Percentiles rank a stretch among this genome's conserved stretches.
Conservation (phyloP, 2,797 vertebrate genomes). For the Halcyon badia region DNA sequence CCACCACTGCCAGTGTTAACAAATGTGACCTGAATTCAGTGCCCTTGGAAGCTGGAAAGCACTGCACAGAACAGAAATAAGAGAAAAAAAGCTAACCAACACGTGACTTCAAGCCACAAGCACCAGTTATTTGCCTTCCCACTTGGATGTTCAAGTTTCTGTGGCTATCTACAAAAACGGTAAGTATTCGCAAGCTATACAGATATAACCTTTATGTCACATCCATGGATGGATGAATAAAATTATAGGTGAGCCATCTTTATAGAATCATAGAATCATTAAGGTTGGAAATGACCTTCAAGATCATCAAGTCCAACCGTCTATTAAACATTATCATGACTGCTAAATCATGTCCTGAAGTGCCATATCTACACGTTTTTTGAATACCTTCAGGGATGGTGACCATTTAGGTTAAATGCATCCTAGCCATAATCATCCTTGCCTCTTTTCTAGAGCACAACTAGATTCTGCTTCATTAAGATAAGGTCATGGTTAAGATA, state of each 20-base stretch:
- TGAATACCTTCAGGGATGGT: too few species aligned
- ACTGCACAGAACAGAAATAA: not conserved
- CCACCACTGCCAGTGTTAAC: not conserved
- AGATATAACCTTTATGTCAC: not conserved
- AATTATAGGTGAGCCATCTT: not conserved
- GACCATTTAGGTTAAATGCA: not conserved
- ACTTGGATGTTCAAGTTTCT: not conserved
- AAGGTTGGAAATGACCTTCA: too few species aligned
- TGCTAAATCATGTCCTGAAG: too few species aligned
- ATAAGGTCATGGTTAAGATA: not conserved
- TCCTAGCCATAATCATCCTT: not conserved
- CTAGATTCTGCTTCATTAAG: not conserved
- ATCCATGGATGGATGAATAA: not conserved
- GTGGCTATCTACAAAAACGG: not conserved
- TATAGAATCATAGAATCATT: too few species aligned
- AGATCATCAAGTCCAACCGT: too few species aligned
- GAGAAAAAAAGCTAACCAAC: not conserved
- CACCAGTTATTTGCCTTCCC: not conserved
- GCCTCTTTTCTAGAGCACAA: not conserved
- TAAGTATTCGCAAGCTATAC: not conserved
- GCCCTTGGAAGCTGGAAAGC: not conserved
- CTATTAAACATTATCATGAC: too few species aligned
- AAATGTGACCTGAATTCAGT: not conserved
- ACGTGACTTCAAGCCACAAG: not conserved
- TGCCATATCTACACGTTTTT: too few species aligned